A percentile compares a stretch with the other conserved stretches of the same genome.
Conservation (phyloP, 2,888 invertebrate genomes). For the Lobophora halterata region DNA sequence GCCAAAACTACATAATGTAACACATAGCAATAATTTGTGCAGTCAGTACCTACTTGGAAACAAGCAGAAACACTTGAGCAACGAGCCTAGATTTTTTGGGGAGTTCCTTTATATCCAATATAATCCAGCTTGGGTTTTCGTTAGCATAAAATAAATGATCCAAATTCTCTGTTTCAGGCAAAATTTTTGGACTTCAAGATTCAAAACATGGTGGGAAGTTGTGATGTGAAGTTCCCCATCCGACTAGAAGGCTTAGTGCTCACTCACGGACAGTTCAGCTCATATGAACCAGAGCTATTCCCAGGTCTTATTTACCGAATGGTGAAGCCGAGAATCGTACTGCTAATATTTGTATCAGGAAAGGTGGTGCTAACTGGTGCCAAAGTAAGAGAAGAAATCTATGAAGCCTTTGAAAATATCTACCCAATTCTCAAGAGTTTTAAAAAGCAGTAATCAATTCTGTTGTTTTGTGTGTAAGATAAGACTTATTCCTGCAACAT, state of each 20-base stretch:
- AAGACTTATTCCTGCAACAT: no score
- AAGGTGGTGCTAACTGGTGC: slow-evolving; percentile 99
- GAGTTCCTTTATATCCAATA: no score
- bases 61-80: no score
- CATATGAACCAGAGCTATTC: slow-evolving; percentile 98
- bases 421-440: slow-evolving; percentile 98
- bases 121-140: no score
- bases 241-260: slow-evolving; percentile 87
- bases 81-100: no score
- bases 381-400: slow-evolving; percentile 95
- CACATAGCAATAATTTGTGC: no score
- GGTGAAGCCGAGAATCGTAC: slow-evolving; percentile 97
- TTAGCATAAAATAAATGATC: no score
- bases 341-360: slow-evolving; percentile 99
- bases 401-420: slow-evolving; percentile 97
- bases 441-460: slow-evolving; percentile 92
- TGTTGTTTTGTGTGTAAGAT: no score
- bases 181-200: slow-evolving; percentile 91
- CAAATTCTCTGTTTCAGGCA: slow-evolving; percentile 77
- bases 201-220: slow-evolving; percentile 90
- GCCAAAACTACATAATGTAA: no score
- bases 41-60: no score
- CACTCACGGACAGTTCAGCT: slow-evolving; percentile 88
- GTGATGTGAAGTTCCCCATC: slow-evolving; percentile 89
- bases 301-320: slow-evolving; percentile 99